Conservation (phyloP, 1,140 invertebrate species). For the Brachionus sp. region DNA sequence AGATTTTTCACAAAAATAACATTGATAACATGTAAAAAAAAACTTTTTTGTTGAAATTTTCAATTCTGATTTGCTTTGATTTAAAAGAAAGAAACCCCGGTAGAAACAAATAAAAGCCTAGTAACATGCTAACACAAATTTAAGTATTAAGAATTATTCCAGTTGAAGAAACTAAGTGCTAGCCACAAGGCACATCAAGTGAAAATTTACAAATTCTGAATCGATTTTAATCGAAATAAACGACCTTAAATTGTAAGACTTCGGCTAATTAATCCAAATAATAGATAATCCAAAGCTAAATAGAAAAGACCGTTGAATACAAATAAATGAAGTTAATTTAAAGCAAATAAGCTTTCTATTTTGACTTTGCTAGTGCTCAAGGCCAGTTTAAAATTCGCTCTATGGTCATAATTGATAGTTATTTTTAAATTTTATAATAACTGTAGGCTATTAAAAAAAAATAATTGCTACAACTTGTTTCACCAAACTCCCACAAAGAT, state of each 20-base stretch:
- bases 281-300: not conserved
- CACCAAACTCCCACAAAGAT: not conserved
- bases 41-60: not conserved
- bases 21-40: not conserved
- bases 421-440: not conserved
- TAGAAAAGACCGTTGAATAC: not conserved
- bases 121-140: not conserved
- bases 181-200: not conserved
- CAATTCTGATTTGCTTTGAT: not conserved
- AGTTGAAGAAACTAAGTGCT: conserved; percentile 6
- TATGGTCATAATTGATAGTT: not conserved
- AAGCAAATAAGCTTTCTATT: conserved; percentile 2
- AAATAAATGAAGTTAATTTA: conserved; percentile 30
- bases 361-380: not conserved
- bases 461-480: not conserved
- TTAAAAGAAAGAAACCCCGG: not conserved
- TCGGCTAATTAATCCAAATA: conserved; percentile 1
- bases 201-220: not conserved
- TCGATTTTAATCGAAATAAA: not conserved
- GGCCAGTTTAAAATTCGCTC: not conserved
- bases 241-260: conserved; percentile 34
- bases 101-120: not conserved
- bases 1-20: not conserved
- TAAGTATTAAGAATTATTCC: not conserved
- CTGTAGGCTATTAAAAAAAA: not conserved